Base-by-base conservation (phyloP, 1,140 invertebrate genomes). In the Eumaeus atala region DNA sequence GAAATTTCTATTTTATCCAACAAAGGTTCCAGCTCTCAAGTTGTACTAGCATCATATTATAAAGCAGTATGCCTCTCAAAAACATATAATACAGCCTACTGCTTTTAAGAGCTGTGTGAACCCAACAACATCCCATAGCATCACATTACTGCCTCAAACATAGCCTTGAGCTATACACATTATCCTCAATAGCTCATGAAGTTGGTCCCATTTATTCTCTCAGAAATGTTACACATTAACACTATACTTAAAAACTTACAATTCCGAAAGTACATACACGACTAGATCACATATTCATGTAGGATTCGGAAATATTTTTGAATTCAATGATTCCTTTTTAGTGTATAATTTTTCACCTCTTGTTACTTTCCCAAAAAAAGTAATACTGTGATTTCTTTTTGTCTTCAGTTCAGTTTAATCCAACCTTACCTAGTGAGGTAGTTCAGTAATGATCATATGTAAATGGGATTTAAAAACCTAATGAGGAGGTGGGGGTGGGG, bases 221-320 rank as follows among this genome's bases (percentile, higher is more conserved):
- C 72, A 72, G 71, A 16, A 70, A 78, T 69, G 69, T 74, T 64
- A 75, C 65, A 75, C 69, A 74, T 70, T 74, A 77, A 78, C 62
- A 67, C 73, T 84, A 84, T 74, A 80, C 84, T 82, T 86, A 76
- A 82, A 69, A 85, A 78, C 80, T 77, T 82, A 87, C 72, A 79
- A 83, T 84, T 87, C 84, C 84, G 84, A 87, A 87, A 87, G 81
- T 81, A 84, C 84, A 84, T 84, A 87, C 79, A 84, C 70, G 84
- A 84, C 84, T 87, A 84, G 84, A 87, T 84, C 72, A 77, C 69
- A 81, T 85, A 83, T 84, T 87, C 84, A 87, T 87, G 84, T 76
- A 87, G 80, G 81, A 87, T 87, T 87, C 84, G 84, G 84, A 87
- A 84, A 80, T 61, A 81, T 81, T 84, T 84, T 83, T 77, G 78